These are phyloP conservation scores for Elephantulus edwardii DNA, from an alignment of 2,113 vertebrate genomes.

Conservation along the genomic window DNA sequence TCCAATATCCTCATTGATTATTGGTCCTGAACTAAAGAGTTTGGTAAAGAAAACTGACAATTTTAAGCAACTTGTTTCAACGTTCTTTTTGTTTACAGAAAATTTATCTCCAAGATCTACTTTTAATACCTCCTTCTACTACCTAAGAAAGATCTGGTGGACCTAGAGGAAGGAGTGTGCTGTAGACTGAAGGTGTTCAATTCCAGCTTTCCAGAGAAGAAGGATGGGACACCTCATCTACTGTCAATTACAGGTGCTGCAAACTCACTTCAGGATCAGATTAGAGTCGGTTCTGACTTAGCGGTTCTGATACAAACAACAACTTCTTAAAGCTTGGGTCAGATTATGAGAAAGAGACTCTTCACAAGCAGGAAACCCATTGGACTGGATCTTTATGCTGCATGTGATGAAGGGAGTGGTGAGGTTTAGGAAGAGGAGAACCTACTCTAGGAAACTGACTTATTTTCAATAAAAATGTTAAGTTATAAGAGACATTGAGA, in stretches of 20 bases:
- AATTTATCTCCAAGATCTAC: neutral
- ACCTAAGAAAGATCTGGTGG: too few relatives aligned
- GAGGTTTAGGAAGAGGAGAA: rapidly evolving
- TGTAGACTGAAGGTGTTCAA: too few relatives aligned
- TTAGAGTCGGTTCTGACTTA: too few relatives aligned
- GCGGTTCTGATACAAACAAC: too few relatives aligned
- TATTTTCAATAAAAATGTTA: neutral
- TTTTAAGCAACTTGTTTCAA: neutral
- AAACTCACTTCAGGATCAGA: too few relatives aligned
- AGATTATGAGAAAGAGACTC: neutral
- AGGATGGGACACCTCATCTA: too few relatives aligned
- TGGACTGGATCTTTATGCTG: rapidly evolving
- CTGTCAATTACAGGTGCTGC: too few relatives aligned
- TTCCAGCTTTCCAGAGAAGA: too few relatives aligned
- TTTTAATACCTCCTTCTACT: neutral
- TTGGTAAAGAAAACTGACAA: neutral
- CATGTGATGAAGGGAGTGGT: too few relatives aligned
- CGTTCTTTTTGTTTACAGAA: neutral
- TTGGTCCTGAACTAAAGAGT: neutral
- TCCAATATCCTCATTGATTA: neutral
- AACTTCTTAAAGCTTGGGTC: neutral
- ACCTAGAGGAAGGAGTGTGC: too few relatives aligned
- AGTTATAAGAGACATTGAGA: neutral
- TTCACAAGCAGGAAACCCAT: neutral
- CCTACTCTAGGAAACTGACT: neutral